Percentiles rank a stretch among this genome's conserved stretches.
These are phyloP conservation scores for Hermaeophaga mercurialis DNA, from an alignment of 2,888 invertebrate species.

Conservation along the genomic window DNA sequence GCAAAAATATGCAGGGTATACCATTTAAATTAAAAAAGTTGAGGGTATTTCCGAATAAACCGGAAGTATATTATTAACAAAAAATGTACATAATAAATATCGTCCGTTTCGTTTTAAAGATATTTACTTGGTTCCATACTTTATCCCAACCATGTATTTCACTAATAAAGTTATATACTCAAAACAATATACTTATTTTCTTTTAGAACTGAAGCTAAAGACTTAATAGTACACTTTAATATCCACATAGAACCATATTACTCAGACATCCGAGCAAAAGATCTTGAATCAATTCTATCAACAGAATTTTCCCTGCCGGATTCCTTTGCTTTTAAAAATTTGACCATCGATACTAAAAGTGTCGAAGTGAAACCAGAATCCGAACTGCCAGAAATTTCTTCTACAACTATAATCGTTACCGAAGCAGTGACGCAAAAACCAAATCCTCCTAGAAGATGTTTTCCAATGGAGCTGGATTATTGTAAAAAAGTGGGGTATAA, in stretches of 20 bases:
- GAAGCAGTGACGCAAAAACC: slow-evolving; percentile 62
- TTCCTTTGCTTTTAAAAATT: slow-evolving; percentile 66
- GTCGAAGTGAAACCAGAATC: slow-evolving; percentile 66
- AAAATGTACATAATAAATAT: too few relatives aligned
- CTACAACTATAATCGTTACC: slow-evolving; percentile 50
- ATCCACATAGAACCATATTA: slow-evolving; percentile 76
- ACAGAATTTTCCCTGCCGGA: slow-evolving; percentile 67
- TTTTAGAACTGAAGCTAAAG: slow-evolving; percentile 68
- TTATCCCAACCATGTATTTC: too few relatives aligned
- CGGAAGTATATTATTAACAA: too few relatives aligned
- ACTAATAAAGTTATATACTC: too few relatives aligned
- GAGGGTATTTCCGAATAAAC: too few relatives aligned
- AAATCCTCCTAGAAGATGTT: slow-evolving; percentile 69
- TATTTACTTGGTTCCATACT: too few relatives aligned
- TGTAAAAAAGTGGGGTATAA: slow-evolving; percentile 79
- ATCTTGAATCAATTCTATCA: slow-evolving; percentile 68
- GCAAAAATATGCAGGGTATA: too few relatives aligned
- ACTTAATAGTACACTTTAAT: slow-evolving; percentile 83
- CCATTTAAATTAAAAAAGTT: too few relatives aligned
- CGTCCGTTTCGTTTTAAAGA: too few relatives aligned
- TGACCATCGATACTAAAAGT: slow-evolving; percentile 69
- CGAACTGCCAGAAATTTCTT: slow-evolving; percentile 52
- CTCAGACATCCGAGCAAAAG: slow-evolving; percentile 64
- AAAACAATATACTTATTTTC: slow-evolving; percentile 14
- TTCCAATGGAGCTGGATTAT: slow-evolving; percentile 68